Base-by-base conservation (phyloP, 2,113 vertebrate genomes). In the Upupa epops region DNA sequence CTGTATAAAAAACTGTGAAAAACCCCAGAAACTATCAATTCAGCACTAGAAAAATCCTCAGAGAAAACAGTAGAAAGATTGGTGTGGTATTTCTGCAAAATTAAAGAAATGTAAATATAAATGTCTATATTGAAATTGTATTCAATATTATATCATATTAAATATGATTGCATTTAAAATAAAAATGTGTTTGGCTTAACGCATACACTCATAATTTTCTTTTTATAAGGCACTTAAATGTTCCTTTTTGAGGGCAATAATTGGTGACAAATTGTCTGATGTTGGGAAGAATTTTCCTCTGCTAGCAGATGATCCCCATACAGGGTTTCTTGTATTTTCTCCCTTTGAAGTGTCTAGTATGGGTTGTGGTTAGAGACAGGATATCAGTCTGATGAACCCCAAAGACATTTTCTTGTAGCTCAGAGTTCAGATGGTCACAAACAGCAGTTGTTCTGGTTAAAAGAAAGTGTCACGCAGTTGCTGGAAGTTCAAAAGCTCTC, bases 371-470 rank as follows among this genome's bases (percentile, higher is more conserved):
- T 96, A 91, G 82, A 95, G 88, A 71, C 94, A 96, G 94, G 91
- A 91, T 93, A 92, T 95, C 89, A 91, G 93, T 56, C 91, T 91
- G 79, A 89, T 2, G 15, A 93, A 84, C 85, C 76, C 92, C 76
- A 90, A 93, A 95, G 92, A 90, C 79, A 83, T 89, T 95, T 93
- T 93, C 86, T 86, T 71, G 89, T 34, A 91, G 79, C 83, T 94
- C 82, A 66, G 21, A 96, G 95, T 89, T 96, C 91, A 96, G 88
- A 85, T 77, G 89, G 94, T 89, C 85, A 95, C 88, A 96, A 94
- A 86, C 88, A 85, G 89, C 93, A 89, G 93, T 96, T 94, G 93
- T 91, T 95, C 93, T 89, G 75, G 68, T 88, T 86, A 93, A 88
- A 89, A 91, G 87, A 94, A 95, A 85, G 68, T 4, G 77, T 80